A percentile compares a stretch with the other conserved stretches of the same genome.
Conservation (phyloP, 2,888 invertebrate genomes). For the Acanthosepion pharaonis region DNA sequence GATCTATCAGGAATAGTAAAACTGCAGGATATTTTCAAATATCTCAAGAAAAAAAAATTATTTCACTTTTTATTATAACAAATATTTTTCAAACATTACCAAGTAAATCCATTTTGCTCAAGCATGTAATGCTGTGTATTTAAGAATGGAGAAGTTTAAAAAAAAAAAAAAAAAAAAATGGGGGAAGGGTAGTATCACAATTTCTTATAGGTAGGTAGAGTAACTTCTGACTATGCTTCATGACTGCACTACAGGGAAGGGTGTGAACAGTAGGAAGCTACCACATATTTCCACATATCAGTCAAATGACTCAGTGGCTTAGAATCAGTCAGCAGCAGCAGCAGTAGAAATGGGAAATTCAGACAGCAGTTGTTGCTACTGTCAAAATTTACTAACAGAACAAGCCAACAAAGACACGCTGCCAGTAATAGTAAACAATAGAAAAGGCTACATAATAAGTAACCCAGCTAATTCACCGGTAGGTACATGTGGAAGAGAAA, state of each 20-base stretch:
- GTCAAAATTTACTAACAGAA: neutral
- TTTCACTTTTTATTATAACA: no score
- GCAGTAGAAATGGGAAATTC: neutral
- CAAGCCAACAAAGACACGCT: neutral
- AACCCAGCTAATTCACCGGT: no score
- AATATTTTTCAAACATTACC: no score
- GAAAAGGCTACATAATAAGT: no score
- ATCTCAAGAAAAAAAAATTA: neutral
- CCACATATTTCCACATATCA: constrained; percentile 13
- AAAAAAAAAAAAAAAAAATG: no score
- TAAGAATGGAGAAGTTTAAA: neutral
- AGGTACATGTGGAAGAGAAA: no score
- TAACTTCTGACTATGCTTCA: neutral
- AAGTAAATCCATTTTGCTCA: no score
- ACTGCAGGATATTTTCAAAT: neutral
- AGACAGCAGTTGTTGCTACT: neutral
- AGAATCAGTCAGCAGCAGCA: neutral
- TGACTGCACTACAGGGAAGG: neutral
- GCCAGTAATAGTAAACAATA: neutral
- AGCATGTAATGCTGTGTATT: no score
- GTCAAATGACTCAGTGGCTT: constrained; percentile 22
- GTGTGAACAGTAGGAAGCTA: constrained; percentile 22
- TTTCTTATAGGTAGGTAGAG: neutral
- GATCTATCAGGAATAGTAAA: neutral
- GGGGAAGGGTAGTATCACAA: neutral